Evolutionary conservation across 2,113 vertebrate species (phyloP).

Genomic region (Peucedramus taeniatus): DNA sequence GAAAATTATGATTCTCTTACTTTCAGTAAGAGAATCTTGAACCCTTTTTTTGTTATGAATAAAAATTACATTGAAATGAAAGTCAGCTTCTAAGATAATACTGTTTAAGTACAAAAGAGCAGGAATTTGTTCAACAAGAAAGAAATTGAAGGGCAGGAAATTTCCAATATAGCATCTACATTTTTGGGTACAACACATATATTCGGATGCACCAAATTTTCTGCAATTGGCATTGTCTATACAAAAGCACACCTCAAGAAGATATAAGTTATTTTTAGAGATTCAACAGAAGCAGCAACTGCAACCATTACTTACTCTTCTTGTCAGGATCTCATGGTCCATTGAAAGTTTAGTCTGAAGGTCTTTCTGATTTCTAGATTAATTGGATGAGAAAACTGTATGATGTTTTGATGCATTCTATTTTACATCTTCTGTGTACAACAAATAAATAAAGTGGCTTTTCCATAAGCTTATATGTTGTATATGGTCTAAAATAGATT

Average conservation of each 20-base stretch:
- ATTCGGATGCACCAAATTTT: background rate
- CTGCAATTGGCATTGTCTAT: background rate
- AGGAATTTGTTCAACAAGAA: background rate
- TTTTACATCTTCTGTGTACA: background rate
- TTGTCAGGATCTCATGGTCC: background rate
- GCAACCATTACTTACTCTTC: background rate
- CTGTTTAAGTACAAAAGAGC: background rate
- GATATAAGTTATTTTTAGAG: background rate
- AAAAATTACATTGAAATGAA: constrained; percentile 51
- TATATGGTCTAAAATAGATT: background rate
- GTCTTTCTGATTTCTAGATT: background rate
- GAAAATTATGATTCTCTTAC: background rate
- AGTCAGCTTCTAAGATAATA: background rate
- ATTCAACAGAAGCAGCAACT: background rate
- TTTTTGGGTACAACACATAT: background rate
- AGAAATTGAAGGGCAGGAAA: background rate
- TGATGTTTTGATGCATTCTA: background rate
- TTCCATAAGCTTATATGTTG: background rate
- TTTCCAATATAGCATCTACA: background rate
- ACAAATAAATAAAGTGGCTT: background rate
- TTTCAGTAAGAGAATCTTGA: constrained; percentile 4
- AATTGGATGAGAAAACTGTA: background rate
- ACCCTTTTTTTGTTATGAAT: constrained; percentile 31
- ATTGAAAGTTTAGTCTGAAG: background rate
- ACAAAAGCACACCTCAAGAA: background rate